Evolutionary conservation across 53 echinoderm and acorn worm genomes (phyloP), one percentile per base, ranked within the genome.

Genomic region (Pentamera pediparva): DNA sequence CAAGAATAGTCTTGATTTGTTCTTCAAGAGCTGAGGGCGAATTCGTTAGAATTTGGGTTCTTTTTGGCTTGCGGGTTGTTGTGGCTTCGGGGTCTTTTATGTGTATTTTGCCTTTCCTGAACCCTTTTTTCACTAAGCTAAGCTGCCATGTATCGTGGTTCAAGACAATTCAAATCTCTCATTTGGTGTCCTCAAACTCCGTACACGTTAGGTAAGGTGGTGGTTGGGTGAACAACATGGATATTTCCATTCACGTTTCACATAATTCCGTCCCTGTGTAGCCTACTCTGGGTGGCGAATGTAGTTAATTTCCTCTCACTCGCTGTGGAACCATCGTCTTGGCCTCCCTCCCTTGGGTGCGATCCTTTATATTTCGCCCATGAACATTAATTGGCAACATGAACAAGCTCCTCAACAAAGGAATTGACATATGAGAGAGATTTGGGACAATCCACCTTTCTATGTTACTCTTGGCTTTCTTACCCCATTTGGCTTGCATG

Each of bases 391-490:
- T 61, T 81, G 15, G 62, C 76, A 1, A 73, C 55, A 62, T 76
- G 56, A 30, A 81, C 81, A 15, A 69, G 48, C 11, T 76, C 63
- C 45, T 88, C 88, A 10, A 88, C 48, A 33, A 83, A 83, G 45
- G 71, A n/a, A n/a, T 60, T 4, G 87, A 78, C 78, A 87, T 72
- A 5, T 76, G 59, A 0, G 57, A 20, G 49, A 82, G 76, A 2
- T 57, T 50, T 0, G 79, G 80, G 4, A 48, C 65, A 6, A 55
- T 26, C 2, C 22, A 17, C 12, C 30, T 9, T 6, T 56, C 48
- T 19, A 87, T 82, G 26, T 70, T 31, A 12, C 24, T 27, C 53
- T 82, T 73, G 4, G 78, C 78, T 43, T 53, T n/a, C 40, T 53
- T 74, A 1, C 82, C 78, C 86, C 86, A 82, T 21, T 69, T 56